Evolutionary conservation across 2,797 vertebrate genomes (phyloP).

Genomic region (Manis crassicaudata): DNA sequence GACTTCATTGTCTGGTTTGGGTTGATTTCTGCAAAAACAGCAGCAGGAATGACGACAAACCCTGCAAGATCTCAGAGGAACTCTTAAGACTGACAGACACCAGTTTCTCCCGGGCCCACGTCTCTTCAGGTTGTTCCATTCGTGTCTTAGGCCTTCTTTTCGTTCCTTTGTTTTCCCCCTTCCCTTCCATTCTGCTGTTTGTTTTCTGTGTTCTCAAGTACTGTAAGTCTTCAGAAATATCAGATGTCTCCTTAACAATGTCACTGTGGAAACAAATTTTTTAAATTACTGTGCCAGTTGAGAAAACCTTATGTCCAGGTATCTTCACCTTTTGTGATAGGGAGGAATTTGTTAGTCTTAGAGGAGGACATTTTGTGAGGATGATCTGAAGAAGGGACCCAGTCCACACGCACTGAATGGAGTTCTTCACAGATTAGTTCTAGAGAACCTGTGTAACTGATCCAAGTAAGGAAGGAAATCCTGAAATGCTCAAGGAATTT

Average conservation of each 20-base stretch:
- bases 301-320: constrained; percentile 62
- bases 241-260: constrained; percentile 77
- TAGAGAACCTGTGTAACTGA: constrained; percentile 65
- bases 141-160: constrained; percentile 67
- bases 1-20: constrained; percentile 75
- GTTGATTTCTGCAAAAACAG: constrained; percentile 70
- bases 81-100: constrained; percentile 61
- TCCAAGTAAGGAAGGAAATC: constrained; percentile 59
- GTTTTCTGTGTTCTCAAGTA: constrained; percentile 65
- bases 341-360: constrained; percentile 72
- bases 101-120: constrained; percentile 67
- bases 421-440: constrained; percentile 66
- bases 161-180: constrained; percentile 73
- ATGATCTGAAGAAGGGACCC: constrained; percentile 54
- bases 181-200: constrained; percentile 65
- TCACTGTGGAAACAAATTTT: constrained; percentile 84
- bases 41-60: constrained; percentile 20
- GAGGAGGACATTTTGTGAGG: constrained; percentile 78
- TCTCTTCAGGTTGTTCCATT: constrained; percentile 70
- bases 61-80: constrained; percentile 77
- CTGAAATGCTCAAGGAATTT: constrained; percentile 73
- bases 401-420: constrained; percentile 58
- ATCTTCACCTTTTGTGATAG: constrained; percentile 77
- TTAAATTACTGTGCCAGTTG: constrained; percentile 70
- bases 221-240: constrained; percentile 72